Base-by-base conservation (phyloP, 2,797 vertebrate species). In the Dendrocincla fuliginosa region DNA sequence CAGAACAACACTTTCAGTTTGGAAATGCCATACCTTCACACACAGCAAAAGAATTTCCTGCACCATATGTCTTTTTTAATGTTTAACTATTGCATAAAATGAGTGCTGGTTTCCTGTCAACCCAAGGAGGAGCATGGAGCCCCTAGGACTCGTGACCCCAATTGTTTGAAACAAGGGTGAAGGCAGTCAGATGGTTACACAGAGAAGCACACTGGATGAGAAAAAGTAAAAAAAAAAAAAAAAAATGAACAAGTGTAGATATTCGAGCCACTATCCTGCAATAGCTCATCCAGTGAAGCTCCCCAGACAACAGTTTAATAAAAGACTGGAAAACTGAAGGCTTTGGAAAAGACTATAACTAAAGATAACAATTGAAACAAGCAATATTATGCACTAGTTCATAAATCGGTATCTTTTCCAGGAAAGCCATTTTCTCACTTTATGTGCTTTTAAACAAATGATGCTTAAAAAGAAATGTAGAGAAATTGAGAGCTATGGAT, bases 21-120 rank as follows among this genome's bases (percentile, higher is more conserved):
- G 89, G 86, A 97, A 97, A 95, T 87, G 68, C 74, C 84, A 94
- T 97, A 96, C 90, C 94, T 97, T 93, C 94, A 92, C 90, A 96
- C 65, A 87, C 42, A 89, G 93, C 73, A 92, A 69, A 97, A 97
- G 89, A 94, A 98, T 97, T 98, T 98, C 97, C 97, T 94, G 94
- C 16, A 28, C 91, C 89, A 91, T 96, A 67, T 68, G 83, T 59
- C 90, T 83, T 94, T 95, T 87, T 89, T 69, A 96, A 90, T 60
- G 55, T 68, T 89, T 70, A 25, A 75, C 77, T 91, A 56, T 84
- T 93, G 85, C 33, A 94, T 93, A 87, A 91, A 95, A 87, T 49
- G 73, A 95, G 44, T 32, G 33, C 37, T 85, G 37, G 65, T 95
- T 97, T 96, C 70, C 80, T 56, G 85, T 95, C 90, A 95, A 84